phyloP scores from a whole-genome alignment of 2,797 vertebrate genomes.

The Oophaga sylvatica region DNA sequence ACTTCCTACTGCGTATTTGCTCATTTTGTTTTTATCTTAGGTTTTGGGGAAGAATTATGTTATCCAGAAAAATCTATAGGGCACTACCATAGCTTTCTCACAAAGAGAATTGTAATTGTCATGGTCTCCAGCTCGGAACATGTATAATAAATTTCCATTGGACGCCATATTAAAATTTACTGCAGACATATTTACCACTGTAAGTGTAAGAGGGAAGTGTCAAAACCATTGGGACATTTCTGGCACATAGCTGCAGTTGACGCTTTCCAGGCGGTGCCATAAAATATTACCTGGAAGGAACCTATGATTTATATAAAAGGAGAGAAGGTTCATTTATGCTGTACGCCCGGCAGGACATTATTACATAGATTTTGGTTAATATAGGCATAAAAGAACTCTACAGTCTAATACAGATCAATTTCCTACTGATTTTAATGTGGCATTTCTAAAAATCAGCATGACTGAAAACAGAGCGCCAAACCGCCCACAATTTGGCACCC shows the following conservation, averaged over 20 bases:
- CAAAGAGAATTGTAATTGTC: neutral
- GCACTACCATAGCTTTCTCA: neutral
- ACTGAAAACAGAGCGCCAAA: no score
- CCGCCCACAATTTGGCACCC: no score
- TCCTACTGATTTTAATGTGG: no score
- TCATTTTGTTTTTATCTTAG: no score
- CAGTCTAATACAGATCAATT: neutral
- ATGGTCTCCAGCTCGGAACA: no score
- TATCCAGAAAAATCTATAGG: neutral
- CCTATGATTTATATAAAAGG: neutral
- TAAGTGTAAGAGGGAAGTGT: neutral
- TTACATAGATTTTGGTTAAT: neutral
- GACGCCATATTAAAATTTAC: neutral
- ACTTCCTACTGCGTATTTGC: no score
- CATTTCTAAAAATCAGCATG: no score
- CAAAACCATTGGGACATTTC: constrained; percentile 1
- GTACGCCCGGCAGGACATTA: neutral
- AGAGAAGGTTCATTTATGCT: neutral
- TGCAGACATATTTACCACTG: neutral
- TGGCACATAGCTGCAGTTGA: constrained; percentile 7
- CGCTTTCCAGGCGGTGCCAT: neutral
- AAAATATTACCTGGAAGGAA: constrained; percentile 17
- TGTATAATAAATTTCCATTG: neutral
- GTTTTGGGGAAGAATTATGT: neutral
- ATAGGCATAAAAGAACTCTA: neutral